phyloP scores from a whole-genome alignment of 2,888 invertebrate genomes.

The Eudasyphora cyanicolor region DNA sequence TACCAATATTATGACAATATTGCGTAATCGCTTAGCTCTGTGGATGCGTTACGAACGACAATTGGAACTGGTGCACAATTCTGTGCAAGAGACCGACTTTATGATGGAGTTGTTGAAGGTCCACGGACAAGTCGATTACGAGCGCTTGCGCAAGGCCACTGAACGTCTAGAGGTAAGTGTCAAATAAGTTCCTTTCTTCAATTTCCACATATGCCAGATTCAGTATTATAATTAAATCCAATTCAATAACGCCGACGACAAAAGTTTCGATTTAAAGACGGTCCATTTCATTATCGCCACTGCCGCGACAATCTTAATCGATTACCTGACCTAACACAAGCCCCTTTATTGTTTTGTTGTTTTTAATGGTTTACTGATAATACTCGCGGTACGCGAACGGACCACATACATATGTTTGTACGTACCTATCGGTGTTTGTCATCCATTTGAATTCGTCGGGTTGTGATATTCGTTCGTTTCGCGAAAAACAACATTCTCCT shows the following conservation, averaged over 20 bases:
- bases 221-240: neutral
- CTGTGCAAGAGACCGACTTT: constrained; percentile 91
- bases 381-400: neutral
- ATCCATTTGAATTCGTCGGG: neutral
- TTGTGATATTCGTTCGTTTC: no score
- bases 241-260: neutral
- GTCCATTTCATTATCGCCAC: neutral
- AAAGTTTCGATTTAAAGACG: neutral
- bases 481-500: constrained; percentile 14
- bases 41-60: constrained; percentile 91
- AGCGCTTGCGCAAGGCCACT: constrained; percentile 89
- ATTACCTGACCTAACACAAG: constrained; percentile 34
- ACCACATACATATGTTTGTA: no score
- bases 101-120: constrained; percentile 92
- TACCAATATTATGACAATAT: constrained; percentile 84
- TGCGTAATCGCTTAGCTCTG: constrained; percentile 85
- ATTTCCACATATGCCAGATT: constrained; percentile 39
- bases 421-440: neutral
- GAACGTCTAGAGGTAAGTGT: constrained; percentile 89
- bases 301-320: neutral
- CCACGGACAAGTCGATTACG: constrained; percentile 92
- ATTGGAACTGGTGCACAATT: constrained; percentile 89
- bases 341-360: no score
- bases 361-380: neutral
- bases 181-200: neutral